These are phyloP conservation scores for Megaceryle alcyon DNA, from an alignment of 2,797 vertebrate species.

Conservation along the genomic window DNA sequence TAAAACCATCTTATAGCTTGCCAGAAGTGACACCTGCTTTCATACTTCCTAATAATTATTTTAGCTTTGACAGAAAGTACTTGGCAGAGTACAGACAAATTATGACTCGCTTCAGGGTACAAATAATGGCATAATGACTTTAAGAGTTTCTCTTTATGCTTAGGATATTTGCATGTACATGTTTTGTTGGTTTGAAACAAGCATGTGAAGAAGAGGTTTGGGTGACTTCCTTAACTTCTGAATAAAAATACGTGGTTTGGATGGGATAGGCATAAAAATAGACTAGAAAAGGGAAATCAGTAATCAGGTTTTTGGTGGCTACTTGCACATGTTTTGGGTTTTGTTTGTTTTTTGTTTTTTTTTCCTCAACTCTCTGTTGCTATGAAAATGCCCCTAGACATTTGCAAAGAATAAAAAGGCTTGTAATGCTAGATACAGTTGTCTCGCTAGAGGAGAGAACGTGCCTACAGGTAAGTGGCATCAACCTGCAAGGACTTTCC, in stretches of 20 bases:
- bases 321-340: not conserved
- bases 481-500: not conserved
- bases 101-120: conserved; percentile 46
- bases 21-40: conserved; percentile 75
- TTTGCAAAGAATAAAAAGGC: not conserved
- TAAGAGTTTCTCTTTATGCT: conserved; percentile 46
- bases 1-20: conserved; percentile 63
- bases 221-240: not conserved
- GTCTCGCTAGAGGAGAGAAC: not conserved
- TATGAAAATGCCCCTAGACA: not conserved
- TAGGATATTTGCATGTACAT: conserved; percentile 3
- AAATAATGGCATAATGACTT: conserved; percentile 66
- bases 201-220: not conserved
- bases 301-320: not conserved
- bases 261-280: not conserved
- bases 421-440: not conserved
- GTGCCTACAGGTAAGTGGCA: not conserved
- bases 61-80: conserved; percentile 67
- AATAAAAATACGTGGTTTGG: not conserved
- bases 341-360: not conserved
- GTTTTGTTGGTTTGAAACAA: conserved; percentile 17
- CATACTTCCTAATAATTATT: conserved; percentile 77
- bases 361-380: not conserved
- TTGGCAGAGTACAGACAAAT: conserved; percentile 64
- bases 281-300: not conserved